A percentile compares a stretch with the other conserved stretches of the same genome.
phyloP scores from a whole-genome alignment of 2,797 vertebrate genomes.

The Acomys russatus region DNA sequence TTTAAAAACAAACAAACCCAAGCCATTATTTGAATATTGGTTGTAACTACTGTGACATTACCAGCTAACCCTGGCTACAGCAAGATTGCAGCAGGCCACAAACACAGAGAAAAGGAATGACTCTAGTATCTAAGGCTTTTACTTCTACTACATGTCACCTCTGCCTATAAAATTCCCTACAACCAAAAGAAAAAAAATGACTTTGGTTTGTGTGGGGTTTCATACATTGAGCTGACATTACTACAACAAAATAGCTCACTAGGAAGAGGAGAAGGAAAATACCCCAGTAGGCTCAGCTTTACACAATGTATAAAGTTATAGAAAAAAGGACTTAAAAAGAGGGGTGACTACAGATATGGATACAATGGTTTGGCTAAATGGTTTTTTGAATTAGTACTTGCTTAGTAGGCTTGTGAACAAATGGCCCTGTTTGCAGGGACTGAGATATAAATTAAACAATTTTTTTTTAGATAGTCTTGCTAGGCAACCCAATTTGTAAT shows the following conservation, averaged over 20 bases:
- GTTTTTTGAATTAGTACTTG: neutral
- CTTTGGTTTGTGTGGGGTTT: neutral
- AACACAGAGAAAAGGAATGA: constrained; percentile 29
- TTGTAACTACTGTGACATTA: constrained; percentile 4
- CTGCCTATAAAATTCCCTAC: neutral
- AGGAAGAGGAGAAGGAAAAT: constrained; percentile 32
- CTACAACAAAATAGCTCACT: neutral
- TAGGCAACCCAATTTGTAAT: neutral
- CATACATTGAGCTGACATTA: neutral
- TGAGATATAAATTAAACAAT: constrained; percentile 8
- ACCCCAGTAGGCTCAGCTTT: neutral
- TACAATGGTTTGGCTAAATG: neutral
- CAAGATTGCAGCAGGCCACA: neutral
- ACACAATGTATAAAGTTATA: neutral
- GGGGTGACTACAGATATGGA: neutral
- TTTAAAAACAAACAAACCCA: neutral
- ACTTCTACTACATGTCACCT: neutral
- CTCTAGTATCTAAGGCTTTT: neutral
- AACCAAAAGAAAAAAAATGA: neutral
- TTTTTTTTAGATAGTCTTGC: neutral
- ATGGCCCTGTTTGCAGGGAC: neutral
- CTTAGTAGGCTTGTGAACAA: constrained; percentile 12
- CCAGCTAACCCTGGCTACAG: neutral
- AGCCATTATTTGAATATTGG: constrained; percentile 6
- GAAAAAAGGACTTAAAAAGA: neutral